Conservation (phyloP, 2,113 vertebrate species). For the Dissostichus mawsoni region DNA sequence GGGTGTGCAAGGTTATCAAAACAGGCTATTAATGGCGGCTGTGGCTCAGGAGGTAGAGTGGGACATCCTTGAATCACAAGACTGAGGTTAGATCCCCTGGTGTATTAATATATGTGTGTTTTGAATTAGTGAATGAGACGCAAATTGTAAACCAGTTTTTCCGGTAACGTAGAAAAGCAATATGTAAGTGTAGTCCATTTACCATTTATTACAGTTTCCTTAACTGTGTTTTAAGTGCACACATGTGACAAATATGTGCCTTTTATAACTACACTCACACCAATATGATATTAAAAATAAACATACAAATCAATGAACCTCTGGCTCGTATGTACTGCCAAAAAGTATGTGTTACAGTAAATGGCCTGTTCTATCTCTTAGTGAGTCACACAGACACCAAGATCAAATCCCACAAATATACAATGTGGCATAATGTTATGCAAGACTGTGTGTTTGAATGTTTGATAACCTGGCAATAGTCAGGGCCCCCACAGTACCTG, state of each 20-base stretch:
- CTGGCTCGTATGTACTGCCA: not conserved
- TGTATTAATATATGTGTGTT: no score
- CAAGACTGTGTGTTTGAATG: not conserved
- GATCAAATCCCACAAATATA: not conserved
- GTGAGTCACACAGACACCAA: constrained; percentile 16
- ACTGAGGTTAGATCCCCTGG: no score
- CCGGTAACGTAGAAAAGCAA: no score
- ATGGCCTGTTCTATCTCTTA: not conserved
- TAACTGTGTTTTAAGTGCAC: not conserved
- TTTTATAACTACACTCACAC: not conserved
- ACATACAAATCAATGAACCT: not conserved
- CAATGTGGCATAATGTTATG: not conserved
- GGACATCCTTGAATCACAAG: no score
- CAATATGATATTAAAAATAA: not conserved
- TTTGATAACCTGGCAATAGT: constrained; percentile 13
- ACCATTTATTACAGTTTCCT: not conserved
- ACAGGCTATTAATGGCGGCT: not conserved
- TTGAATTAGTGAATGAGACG: no score
- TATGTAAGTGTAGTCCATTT: no score
- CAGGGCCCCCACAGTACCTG: constrained; percentile 22
- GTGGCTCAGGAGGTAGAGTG: no score
- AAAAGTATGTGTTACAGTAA: not conserved
- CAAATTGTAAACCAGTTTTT: no score
- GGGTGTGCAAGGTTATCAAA: not conserved
- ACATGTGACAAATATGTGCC: not conserved